Evolutionary conservation across 92 coral and sea anemone species (phyloP), one percentile per base, ranked within the genome.

Genomic region (Phenganax marumi): DNA sequence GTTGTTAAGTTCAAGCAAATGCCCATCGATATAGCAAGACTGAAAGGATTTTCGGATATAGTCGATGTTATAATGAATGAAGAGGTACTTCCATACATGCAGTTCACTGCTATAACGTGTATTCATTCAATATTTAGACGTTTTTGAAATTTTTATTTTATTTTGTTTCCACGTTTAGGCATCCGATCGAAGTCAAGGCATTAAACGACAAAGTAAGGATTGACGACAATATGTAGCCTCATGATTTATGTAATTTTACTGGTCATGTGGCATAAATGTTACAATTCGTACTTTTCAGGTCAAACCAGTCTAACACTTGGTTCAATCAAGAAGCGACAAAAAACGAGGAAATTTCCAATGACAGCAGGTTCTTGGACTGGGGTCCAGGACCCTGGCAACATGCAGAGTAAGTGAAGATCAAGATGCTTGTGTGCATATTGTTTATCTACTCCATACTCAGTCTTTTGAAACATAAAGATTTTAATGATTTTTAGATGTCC

Each of bases 361-460:
- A 94, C 98, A 10, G 98, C 93, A n/a, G 98, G 98, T 11, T 92
- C 98, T 0, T 94, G 98, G 98, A 94, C 98, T 0, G 97, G 98
- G 16, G 83, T 86, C 50, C 94, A 94, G 53, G 93, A 91, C 6
- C 93, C 97, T 13, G 82, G 88, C 54, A 91, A 93, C 90, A 66
- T 73, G 86, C 75, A 61, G 50, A 51, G 64, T 54, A 22, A 76
- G 49, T 14, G 43, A 51, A 26, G n/a, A 8, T 49, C 8, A 48
- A 17, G 16, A 11, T 14, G 52, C 18, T 9, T 3, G 24, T 26
- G 50, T 18, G 24, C 53, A 0, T 25, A n/a, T 9, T 18, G 8
- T 25, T 68, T 16, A 25, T 14, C 63, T 13, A 18, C 16, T 63
- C 70, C 21, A 63, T 10, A 3, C 16, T 68, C 19, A 25, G 14